phyloP scores from a whole-genome alignment of 1,140 invertebrate species.

The Proales similis region DNA sequence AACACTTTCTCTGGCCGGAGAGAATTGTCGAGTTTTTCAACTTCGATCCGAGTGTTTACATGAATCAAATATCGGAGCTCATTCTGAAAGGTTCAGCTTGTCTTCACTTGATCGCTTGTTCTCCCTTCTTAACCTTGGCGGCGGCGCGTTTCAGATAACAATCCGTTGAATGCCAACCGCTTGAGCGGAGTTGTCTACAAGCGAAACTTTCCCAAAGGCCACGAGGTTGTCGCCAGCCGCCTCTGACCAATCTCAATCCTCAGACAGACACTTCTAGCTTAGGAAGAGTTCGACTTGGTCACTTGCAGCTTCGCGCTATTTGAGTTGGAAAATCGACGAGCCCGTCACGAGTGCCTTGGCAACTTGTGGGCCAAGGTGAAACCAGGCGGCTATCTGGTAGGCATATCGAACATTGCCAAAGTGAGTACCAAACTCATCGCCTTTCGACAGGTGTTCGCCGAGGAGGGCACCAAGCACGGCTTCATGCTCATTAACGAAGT shows the following conservation, averaged over 20 bases:
- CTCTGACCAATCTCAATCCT: neutral
- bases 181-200: conserved; percentile 20
- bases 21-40: conserved; percentile 7
- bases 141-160: neutral
- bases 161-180: neutral
- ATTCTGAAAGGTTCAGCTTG: conserved; percentile 1
- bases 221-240: too few species aligned
- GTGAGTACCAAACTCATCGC: too few species aligned
- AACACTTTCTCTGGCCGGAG: neutral
- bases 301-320: conserved; percentile 15
- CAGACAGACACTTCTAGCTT: neutral
- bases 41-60: neutral
- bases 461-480: conserved; percentile 22
- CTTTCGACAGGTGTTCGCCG: too few species aligned
- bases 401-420: too few species aligned
- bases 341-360: conserved; percentile 3
- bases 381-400: conserved; percentile 32
- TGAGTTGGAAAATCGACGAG: conserved; percentile 3
- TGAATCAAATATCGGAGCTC: conserved; percentile 18
- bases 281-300: conserved; percentile 29
- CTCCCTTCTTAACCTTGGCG: neutral
- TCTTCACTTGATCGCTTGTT: neutral
- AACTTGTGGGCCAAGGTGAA: conserved; percentile 19
- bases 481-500: conserved; percentile 29
- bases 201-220: conserved; percentile 27